phyloP scores from a whole-genome alignment of 1,140 invertebrate species.

The Aricia agestis region DNA sequence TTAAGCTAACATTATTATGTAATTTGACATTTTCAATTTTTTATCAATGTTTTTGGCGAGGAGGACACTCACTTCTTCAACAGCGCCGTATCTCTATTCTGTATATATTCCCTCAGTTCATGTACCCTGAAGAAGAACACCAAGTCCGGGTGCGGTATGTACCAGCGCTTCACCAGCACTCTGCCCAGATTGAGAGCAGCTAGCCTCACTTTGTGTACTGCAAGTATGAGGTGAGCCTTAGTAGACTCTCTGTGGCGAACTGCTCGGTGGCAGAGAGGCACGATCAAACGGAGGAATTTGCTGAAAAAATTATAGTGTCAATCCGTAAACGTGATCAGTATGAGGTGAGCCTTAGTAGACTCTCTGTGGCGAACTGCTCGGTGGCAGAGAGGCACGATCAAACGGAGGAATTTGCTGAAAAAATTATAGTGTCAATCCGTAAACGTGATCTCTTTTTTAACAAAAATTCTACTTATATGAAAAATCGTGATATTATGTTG shows the following conservation, averaged over 20 bases:
- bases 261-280: slow-evolving; percentile 78
- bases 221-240: slow-evolving; percentile 80
- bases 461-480: too few relatives aligned
- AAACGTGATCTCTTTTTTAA: too few relatives aligned
- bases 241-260: slow-evolving; percentile 81
- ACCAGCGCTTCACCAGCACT: slow-evolving; percentile 78
- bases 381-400: slow-evolving; percentile 78
- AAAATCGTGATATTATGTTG: too few relatives aligned
- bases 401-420: slow-evolving; percentile 51
- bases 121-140: slow-evolving; percentile 82
- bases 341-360: slow-evolving; percentile 80
- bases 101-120: slow-evolving; percentile 80
- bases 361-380: slow-evolving; percentile 81
- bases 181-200: slow-evolving; percentile 78
- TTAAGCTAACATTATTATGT: too few relatives aligned
- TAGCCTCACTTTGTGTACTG: slow-evolving; percentile 79
- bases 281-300: slow-evolving; percentile 60
- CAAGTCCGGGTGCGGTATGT: slow-evolving; percentile 80
- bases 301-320: slow-evolving; percentile 35
- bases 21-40: too few relatives aligned
- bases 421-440: too few relatives aligned
- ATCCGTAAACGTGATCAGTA: too few relatives aligned
- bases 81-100: slow-evolving; percentile 75
- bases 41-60: too few relatives aligned
- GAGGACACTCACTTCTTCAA: slow-evolving; percentile 83